These are phyloP conservation scores for Pollimyrus isidori DNA, from an alignment of 2,113 vertebrate genomes.

Conservation along the genomic window DNA sequence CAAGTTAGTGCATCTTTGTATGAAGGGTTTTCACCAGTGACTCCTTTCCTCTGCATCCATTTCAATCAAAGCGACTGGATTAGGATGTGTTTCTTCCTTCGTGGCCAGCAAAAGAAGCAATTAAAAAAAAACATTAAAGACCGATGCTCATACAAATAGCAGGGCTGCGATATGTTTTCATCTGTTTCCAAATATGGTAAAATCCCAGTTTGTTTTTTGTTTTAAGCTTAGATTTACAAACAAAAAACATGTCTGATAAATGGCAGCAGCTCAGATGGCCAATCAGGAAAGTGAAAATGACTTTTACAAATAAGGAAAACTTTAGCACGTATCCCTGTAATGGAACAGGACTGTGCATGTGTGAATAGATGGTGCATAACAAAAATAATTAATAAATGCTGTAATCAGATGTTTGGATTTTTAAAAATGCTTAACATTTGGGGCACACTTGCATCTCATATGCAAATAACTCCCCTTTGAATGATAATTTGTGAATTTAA, in stretches of 20 bases:
- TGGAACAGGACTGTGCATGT: neutral
- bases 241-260: neutral
- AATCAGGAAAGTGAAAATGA: neutral
- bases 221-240: neutral
- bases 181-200: neutral
- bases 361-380: constrained; percentile 1
- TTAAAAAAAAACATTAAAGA: neutral
- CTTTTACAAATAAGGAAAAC: neutral
- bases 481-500: constrained; percentile 5
- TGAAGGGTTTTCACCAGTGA: neutral
- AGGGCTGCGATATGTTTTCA: neutral
- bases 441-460: neutral
- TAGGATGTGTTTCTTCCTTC: neutral
- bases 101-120: neutral
- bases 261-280: neutral
- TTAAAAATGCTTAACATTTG: neutral
- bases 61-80: neutral
- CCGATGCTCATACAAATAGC: neutral
- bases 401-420: neutral
- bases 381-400: neutral
- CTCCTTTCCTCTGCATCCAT: neutral
- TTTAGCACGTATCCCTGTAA: neutral
- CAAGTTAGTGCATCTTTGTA: neutral
- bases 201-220: neutral
- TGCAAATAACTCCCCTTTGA: neutral